Conservation (phyloP, 2,888 invertebrate species). For the Tribolium freemani region DNA sequence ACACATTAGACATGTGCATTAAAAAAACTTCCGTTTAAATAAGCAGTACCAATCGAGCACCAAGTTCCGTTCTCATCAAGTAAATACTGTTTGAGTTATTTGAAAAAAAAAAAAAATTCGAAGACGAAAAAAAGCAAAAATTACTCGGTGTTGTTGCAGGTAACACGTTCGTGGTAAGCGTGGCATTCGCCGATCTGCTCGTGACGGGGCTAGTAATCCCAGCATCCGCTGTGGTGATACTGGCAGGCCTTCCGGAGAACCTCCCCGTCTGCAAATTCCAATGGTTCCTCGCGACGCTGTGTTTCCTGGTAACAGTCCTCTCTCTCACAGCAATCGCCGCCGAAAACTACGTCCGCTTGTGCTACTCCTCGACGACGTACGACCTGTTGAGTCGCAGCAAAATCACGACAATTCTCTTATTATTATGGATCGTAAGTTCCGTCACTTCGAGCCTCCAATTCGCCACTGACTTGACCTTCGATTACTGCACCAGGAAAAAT, state of each 20-base stretch:
- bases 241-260: slow-evolving; percentile 75
- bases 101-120: no score
- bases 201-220: slow-evolving; percentile 80
- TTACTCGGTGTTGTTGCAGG: slow-evolving; percentile 70
- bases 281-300: slow-evolving; percentile 77
- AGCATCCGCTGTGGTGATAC: slow-evolving; percentile 77
- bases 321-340: slow-evolving; percentile 76
- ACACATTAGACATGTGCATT: no score
- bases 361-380: slow-evolving; percentile 71
- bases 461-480: slow-evolving; percentile 74
- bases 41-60: no score
- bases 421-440: slow-evolving; percentile 73
- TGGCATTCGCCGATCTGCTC: slow-evolving; percentile 80
- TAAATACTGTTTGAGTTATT: no score
- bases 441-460: slow-evolving; percentile 75
- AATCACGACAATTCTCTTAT: slow-evolving; percentile 71
- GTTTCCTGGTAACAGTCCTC: slow-evolving; percentile 77
- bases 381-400: slow-evolving; percentile 68
- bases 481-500: slow-evolving; percentile 76
- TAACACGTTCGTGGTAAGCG: slow-evolving; percentile 78
- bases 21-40: no score
- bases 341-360: slow-evolving; percentile 78
- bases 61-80: no score
- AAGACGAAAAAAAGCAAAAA: no score
- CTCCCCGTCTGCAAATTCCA: slow-evolving; percentile 75